Percentiles rank a stretch among this genome's conserved stretches.
Conservation (phyloP, 2,888 invertebrate genomes). For the Drosophila monieri region DNA sequence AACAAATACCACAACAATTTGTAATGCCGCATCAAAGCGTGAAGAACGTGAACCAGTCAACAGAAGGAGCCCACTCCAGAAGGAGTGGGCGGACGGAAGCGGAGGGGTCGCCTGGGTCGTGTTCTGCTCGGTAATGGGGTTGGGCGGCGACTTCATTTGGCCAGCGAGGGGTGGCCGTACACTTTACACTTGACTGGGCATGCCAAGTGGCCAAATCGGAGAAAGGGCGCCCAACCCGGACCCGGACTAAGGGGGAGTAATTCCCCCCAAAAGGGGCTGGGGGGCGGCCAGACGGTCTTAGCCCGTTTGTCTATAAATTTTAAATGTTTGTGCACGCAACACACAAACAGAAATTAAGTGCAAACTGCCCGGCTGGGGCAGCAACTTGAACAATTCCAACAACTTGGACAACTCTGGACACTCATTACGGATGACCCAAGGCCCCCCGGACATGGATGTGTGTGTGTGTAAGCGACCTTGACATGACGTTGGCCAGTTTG, state of each 20-base stretch:
- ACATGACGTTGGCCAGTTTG: constrained; percentile 64
- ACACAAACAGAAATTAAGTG: constrained; percentile 73
- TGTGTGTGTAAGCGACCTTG: constrained; percentile 60
- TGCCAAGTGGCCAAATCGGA: constrained; percentile 69
- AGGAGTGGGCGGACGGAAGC: not conserved
- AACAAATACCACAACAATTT: constrained; percentile 80
- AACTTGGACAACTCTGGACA: constrained; percentile 31
- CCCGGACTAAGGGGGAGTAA: not conserved
- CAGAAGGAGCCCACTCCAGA: constrained; percentile 56
- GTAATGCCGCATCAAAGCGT: constrained; percentile 81
- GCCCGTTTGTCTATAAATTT: constrained; percentile 76
- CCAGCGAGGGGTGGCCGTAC: constrained; percentile 30
- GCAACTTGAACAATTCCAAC: constrained; percentile 33
- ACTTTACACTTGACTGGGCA: constrained; percentile 77
- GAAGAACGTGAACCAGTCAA: constrained; percentile 71
- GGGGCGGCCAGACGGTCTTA: constrained; percentile 1
- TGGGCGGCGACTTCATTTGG: constrained; percentile 60
- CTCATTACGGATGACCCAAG: constrained; percentile 51
- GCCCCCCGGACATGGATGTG: not conserved
- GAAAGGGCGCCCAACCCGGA: constrained; percentile 3
- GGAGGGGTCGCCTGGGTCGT: not conserved
- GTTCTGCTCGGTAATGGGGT: constrained; percentile 7
- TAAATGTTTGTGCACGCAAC: constrained; percentile 77
- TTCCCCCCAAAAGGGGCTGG: not conserved
- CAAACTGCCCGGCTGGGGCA: constrained; percentile 51